Evolutionary conservation across 1,140 invertebrate genomes (phyloP).

Genomic region (Halictus rubicundus): DNA sequence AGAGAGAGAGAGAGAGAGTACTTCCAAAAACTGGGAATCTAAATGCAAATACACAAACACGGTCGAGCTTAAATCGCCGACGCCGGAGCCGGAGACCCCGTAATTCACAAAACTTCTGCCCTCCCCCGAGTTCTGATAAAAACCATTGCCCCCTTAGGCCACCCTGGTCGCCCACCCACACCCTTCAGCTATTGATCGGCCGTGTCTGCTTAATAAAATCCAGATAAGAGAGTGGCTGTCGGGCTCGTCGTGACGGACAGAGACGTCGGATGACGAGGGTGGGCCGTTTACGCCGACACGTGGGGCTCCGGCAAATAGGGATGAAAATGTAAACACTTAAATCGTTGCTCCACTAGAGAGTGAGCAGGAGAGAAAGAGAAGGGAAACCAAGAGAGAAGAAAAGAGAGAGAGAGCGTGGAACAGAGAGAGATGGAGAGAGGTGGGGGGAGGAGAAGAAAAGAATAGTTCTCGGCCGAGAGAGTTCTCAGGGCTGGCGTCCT

Average conservation of each 20-base stretch:
- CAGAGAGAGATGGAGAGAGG: no score
- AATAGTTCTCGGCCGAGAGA: background rate
- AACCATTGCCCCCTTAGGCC: conserved; percentile 36
- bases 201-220: conserved; percentile 56
- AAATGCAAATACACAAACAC: conserved; percentile 58
- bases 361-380: background rate
- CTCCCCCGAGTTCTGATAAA: conserved; percentile 42
- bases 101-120: conserved; percentile 59
- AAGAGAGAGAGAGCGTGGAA: no score
- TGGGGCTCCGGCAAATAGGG: conserved; percentile 20
- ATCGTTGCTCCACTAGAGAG: background rate
- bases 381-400: background rate
- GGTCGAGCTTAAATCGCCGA: conserved; percentile 31
- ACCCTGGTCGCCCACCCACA: no score
- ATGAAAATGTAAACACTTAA: conserved; percentile 41
- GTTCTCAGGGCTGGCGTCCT: conserved; percentile 4
- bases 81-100: conserved; percentile 19
- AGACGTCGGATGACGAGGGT: background rate
- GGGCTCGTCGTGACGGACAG: background rate
- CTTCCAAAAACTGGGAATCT: conserved; percentile 56
- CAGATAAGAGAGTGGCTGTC: conserved; percentile 53
- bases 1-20: background rate
- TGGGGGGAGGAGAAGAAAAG: background rate
- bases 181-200: conserved; percentile 51
- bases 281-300: background rate